These are phyloP conservation scores for Callitettix versicolor DNA, from an alignment of 1,140 invertebrate species.

Conservation along the genomic window DNA sequence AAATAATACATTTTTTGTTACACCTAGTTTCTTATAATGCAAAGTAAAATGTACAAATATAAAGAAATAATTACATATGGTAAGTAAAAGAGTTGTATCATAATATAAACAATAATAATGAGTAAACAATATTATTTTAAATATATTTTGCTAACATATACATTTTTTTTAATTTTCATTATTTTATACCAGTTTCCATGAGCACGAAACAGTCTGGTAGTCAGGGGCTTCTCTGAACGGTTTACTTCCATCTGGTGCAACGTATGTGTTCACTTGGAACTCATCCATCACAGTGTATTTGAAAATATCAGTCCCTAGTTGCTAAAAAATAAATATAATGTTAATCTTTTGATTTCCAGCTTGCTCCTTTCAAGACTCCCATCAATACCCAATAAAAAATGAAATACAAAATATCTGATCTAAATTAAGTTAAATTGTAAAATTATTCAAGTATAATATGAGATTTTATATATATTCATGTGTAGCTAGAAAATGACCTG, in stretches of 20 bases:
- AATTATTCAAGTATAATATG: background rate
- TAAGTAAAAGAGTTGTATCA: no score
- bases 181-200: conserved; percentile 51
- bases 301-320: conserved; percentile 67
- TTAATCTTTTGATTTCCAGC: no score
- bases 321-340: conserved; percentile 40
- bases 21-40: no score
- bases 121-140: no score
- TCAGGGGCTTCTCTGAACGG: conserved; percentile 64
- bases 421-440: background rate
- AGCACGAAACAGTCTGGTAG: conserved; percentile 56
- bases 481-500: background rate
- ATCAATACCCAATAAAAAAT: background rate
- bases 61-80: no score
- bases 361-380: background rate
- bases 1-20: no score
- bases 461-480: background rate
- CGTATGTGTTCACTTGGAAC: conserved; percentile 70
- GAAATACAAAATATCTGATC: background rate
- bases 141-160: no score
- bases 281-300: conserved; percentile 65
- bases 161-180: no score
- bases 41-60: no score
- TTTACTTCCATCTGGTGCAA: conserved; percentile 53
- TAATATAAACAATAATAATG: no score